phyloP scores from a whole-genome alignment of 2,113 vertebrate species.

The Aptenodytes forsteri region DNA sequence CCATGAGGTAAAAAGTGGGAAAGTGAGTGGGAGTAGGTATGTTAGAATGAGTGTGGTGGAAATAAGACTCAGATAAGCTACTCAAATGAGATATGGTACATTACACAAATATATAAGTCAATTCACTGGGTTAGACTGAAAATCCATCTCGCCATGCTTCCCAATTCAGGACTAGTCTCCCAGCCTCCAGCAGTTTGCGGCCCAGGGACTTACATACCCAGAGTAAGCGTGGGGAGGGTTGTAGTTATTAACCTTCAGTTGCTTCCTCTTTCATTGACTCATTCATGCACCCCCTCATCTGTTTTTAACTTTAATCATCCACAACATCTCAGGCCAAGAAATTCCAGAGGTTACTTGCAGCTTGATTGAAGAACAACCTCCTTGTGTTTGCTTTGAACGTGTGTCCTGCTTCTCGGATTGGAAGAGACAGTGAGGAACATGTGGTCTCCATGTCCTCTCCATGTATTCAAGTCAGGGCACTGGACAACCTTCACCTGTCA shows the following conservation, averaged over 20 bases:
- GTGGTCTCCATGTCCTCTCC: not conserved
- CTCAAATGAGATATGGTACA: not conserved
- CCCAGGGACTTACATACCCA: not conserved
- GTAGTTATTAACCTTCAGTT: not conserved
- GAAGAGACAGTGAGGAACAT: not conserved
- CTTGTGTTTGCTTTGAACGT: not conserved
- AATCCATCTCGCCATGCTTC: not conserved
- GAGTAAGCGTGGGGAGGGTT: accelerated
- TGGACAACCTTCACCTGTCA: not conserved
- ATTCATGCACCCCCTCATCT: not conserved
- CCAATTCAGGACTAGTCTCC: not conserved
- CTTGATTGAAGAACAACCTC: not conserved
- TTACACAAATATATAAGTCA: not conserved
- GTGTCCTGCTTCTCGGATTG: not conserved
- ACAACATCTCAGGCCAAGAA: not conserved
- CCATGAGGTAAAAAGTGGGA: not conserved
- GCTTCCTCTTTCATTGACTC: not conserved
- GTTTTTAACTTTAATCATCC: not conserved
- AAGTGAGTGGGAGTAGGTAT: not conserved
- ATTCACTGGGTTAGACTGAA: not conserved
- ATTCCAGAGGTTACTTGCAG: not conserved
- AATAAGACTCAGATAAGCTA: not conserved
- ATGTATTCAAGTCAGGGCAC: not conserved
- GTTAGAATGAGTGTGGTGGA: not conserved
- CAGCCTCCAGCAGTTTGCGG: not conserved